These are phyloP conservation scores for Pecten maximus DNA, from an alignment of 2,888 invertebrate species.

Conservation along the genomic window DNA sequence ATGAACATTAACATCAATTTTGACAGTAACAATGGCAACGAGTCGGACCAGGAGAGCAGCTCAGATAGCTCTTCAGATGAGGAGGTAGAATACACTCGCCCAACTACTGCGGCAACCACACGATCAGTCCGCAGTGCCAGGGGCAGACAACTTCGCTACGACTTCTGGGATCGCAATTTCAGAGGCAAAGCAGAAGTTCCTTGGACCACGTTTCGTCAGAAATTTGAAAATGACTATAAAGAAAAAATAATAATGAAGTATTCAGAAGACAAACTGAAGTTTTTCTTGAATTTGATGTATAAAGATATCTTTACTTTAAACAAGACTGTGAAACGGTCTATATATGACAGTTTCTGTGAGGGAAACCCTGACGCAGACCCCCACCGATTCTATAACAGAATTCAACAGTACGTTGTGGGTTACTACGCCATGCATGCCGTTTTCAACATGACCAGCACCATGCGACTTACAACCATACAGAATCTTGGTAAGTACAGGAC, in stretches of 20 bases:
- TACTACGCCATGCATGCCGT: constrained; percentile 76
- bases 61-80: constrained; percentile 37
- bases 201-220: constrained; percentile 68
- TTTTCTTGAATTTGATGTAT: constrained; percentile 70
- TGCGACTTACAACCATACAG: constrained; percentile 74
- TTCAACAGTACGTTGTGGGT: constrained; percentile 76
- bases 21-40: constrained; percentile 38
- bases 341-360: constrained; percentile 67
- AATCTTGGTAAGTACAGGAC: constrained; percentile 70
- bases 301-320: constrained; percentile 71
- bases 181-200: constrained; percentile 59
- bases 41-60: constrained; percentile 31
- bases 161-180: constrained; percentile 77
- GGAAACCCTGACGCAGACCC: constrained; percentile 59
- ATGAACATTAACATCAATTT: constrained; percentile 56
- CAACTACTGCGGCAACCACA: not conserved
- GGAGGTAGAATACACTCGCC: constrained; percentile 40
- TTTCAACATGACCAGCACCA: constrained; percentile 74
- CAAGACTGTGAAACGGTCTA: constrained; percentile 53
- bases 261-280: constrained; percentile 63
- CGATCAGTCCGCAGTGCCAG: constrained; percentile 36
- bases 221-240: constrained; percentile 72
- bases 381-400: constrained; percentile 69
- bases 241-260: constrained; percentile 62
- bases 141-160: constrained; percentile 50